Percentiles rank a stretch among this genome's conserved stretches.
These are phyloP conservation scores for Ictalurus furcatus DNA, from an alignment of 2,113 vertebrate species.

Conservation along the genomic window DNA sequence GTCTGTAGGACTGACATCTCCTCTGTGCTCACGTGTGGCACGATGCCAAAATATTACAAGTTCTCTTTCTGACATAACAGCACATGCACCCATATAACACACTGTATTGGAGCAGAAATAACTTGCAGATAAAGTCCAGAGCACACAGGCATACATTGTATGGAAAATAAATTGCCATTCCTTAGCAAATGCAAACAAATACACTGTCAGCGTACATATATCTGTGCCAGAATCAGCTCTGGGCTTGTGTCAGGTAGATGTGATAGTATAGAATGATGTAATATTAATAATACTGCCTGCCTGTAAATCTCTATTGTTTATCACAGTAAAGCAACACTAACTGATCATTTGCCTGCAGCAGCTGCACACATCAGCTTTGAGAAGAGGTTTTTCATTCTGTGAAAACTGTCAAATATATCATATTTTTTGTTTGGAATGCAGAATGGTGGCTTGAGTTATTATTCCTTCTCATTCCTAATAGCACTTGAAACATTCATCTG, in stretches of 20 bases:
- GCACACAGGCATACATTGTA: not conserved
- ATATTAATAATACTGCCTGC: not conserved
- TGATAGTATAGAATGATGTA: not conserved
- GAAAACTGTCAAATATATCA: not conserved
- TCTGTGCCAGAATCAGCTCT: not conserved
- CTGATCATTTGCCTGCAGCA: not conserved
- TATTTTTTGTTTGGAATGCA: conserved; percentile 7
- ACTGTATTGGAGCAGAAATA: conserved; percentile 11
- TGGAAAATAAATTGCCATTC: not conserved
- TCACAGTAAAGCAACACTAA: not conserved
- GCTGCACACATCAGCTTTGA: not conserved
- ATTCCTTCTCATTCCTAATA: not conserved
- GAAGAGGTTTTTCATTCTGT: not conserved
- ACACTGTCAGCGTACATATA: not conserved
- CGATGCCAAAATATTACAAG: conserved; percentile 40
- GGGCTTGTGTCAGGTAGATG: not conserved
- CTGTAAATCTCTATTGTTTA: not conserved
- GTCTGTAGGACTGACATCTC: not conserved
- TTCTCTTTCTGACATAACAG: conserved; percentile 31
- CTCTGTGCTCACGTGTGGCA: not conserved
- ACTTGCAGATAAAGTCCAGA: conserved; percentile 4
- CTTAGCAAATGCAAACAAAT: not conserved
- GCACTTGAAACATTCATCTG: not conserved
- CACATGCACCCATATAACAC: conserved; percentile 42
- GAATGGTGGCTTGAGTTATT: not conserved